Base-by-base conservation (phyloP, 2,113 vertebrate genomes). In the Acinonyx jubatus region DNA sequence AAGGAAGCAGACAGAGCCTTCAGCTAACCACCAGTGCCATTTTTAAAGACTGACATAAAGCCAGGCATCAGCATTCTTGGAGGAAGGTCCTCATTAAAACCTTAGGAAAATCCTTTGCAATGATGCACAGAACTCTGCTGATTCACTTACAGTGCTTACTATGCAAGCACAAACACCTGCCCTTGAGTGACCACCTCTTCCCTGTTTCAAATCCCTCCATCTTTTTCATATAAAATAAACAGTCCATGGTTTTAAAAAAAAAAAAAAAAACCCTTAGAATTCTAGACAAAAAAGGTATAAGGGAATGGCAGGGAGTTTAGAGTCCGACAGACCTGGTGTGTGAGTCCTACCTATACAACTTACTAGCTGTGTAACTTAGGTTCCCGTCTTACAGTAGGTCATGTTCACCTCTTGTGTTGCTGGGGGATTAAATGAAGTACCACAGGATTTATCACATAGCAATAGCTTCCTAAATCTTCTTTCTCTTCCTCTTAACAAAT, bases 151-250 rank as follows among this genome's bases (percentile, higher is more conserved):
- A 33, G 31, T 4, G 8, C 55, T 19, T 25, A 2, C 8, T 13
- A 29, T 0, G 3, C 33, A 63, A 45, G 14, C 88, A 45, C 25
- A n/a, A 33, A 10, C 0, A 5, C 9, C 57, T 85, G 76, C 52
- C 52, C 50, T 50, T 23, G 6, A 41, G 25, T 27, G 84, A 82
- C 57, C 63, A 85, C 7, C 36, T 65, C 73, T 12, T 79, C 73
- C 65, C 63, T 15, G 7, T 38, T 65, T 93, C 84, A 55, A 38
- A 74, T 63, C 52, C 41, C 55, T 45, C 69, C 69, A n/a, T 45
- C 73, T 96, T 89, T 89, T 91, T 78, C 71, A 81, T 10, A 65
- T 4, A 41, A 92, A 96, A 63, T 12, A 38, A 89, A 65, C 0
- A 83, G 48, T 55, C 38, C 41, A 9, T n/a, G 36, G 52, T 57